Evolutionary conservation across 2,797 vertebrate species (phyloP).

Genomic region (Eidolon dupreanum): DNA sequence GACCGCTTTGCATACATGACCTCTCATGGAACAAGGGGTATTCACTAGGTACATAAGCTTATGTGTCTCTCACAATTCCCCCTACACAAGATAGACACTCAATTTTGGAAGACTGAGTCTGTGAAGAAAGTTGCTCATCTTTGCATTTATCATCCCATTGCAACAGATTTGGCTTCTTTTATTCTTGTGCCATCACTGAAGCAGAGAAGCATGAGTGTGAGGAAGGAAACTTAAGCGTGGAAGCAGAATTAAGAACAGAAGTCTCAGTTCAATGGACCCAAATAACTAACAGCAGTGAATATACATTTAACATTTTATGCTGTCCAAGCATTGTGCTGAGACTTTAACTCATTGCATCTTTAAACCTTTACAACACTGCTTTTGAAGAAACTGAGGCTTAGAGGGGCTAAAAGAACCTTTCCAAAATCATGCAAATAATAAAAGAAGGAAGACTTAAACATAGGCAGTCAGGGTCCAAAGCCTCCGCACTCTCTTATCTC

Average conservation of each 20-base stretch:
- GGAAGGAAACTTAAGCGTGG: background rate
- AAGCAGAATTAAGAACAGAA: background rate
- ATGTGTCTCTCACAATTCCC: background rate
- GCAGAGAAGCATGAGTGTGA: background rate
- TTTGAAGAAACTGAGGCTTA: background rate
- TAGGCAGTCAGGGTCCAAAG: background rate
- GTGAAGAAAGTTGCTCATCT: background rate
- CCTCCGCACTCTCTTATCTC: too few relatives aligned
- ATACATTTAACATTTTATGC: background rate
- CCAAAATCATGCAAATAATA: background rate
- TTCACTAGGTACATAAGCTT: background rate
- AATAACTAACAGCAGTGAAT: background rate
- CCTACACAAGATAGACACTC: background rate
- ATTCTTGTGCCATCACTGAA: background rate
- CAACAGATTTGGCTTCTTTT: background rate
- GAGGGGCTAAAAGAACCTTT: background rate
- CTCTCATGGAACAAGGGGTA: background rate
- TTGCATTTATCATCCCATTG: background rate
- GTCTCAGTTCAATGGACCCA: background rate
- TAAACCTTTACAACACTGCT: background rate
- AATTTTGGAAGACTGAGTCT: background rate
- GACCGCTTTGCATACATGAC: background rate
- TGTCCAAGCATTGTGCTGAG: background rate
- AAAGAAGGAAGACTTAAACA: background rate
- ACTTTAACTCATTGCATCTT: background rate